Conservation (phyloP, 2,113 vertebrate genomes). For the Coryphaenoides rupestris region DNA sequence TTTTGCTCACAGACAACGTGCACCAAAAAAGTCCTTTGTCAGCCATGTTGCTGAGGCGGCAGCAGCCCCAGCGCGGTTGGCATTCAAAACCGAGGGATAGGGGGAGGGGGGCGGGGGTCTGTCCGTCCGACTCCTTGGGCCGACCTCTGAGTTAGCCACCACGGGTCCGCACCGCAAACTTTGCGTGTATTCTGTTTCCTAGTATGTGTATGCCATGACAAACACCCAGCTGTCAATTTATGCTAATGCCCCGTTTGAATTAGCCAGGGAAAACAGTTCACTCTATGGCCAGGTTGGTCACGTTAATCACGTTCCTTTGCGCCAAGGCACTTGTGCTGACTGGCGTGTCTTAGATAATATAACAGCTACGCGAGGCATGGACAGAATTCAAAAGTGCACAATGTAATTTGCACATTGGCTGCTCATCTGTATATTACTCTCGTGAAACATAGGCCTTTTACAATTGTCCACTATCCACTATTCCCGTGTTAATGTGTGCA, state of each 20-base stretch:
- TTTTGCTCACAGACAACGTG: constrained; percentile 58
- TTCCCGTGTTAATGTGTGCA: too few species aligned
- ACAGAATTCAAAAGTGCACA: constrained; percentile 37
- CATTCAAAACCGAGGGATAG: constrained; percentile 25
- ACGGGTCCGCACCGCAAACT: constrained; percentile 33
- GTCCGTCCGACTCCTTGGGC: constrained; percentile 51
- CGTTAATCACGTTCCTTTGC: constrained; percentile 51
- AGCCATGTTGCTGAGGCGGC: constrained; percentile 61
- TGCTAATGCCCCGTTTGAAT: constrained; percentile 59
- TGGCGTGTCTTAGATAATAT: constrained; percentile 26
- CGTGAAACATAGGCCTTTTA: too few species aligned
- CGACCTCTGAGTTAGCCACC: constrained; percentile 60
- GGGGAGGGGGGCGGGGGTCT: constrained; percentile 32
- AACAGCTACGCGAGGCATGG: constrained; percentile 27
- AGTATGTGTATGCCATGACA: constrained; percentile 45
- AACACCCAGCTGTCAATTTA: constrained; percentile 56
- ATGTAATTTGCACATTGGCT: too few species aligned
- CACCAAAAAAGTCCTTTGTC: constrained; percentile 39
- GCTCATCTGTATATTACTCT: too few species aligned
- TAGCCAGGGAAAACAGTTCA: constrained; percentile 63
- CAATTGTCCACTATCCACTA: too few species aligned
- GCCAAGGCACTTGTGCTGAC: constrained; percentile 49
- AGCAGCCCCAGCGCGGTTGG: constrained; percentile 45
- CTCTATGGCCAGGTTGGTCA: constrained; percentile 59
- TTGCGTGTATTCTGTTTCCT: constrained; percentile 48